Conservation (phyloP, 2,113 vertebrate genomes). For the Megaceryle torquata region DNA sequence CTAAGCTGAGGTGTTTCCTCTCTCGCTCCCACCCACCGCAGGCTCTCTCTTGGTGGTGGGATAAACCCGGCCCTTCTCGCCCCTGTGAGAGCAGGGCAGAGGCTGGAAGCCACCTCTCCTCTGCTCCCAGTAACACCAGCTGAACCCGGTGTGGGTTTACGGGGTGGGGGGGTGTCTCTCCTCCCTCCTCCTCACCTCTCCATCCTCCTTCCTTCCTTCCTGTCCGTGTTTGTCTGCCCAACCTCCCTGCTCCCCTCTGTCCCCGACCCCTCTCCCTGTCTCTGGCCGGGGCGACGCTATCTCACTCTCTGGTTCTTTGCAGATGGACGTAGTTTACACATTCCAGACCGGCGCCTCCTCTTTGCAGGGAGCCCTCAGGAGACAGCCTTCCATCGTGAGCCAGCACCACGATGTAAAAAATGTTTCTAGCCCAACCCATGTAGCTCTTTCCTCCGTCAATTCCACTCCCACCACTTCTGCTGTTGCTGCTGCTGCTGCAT, state of each 20-base stretch:
- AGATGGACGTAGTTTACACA: slow-evolving; percentile 99
- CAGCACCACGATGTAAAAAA: slow-evolving; percentile 98
- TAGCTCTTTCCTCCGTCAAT: slow-evolving; percentile 91
- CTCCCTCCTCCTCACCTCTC: not conserved
- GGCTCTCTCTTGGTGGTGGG: not conserved
- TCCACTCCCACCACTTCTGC: slow-evolving; percentile 90
- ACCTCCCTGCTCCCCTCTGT: not conserved
- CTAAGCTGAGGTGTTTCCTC: not conserved
- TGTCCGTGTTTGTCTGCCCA: slow-evolving; percentile 33
- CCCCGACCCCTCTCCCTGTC: not conserved
- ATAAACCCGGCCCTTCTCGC: not conserved
- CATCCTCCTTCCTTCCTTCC: slow-evolving; percentile 25
- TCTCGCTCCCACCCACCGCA: not conserved
- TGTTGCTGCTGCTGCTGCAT: slow-evolving; percentile 85
- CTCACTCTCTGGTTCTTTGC: slow-evolving; percentile 91
- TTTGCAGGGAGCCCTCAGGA: slow-evolving; percentile 91
- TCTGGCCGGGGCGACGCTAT: slow-evolving; percentile 73
- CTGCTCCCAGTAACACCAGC: not conserved
- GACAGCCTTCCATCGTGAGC: slow-evolving; percentile 95
- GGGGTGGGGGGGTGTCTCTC: not conserved
- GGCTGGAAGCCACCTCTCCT: not conserved
- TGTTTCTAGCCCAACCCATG: slow-evolving; percentile 96
- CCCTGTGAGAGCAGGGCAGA: not conserved
- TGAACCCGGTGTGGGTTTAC: not conserved
- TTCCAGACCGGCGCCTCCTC: slow-evolving; percentile 96